A percentile compares a stretch with the other conserved stretches of the same genome.
Evolutionary conservation across 2,797 vertebrate species (phyloP).

Genomic region (Synanceia verrucosa): DNA sequence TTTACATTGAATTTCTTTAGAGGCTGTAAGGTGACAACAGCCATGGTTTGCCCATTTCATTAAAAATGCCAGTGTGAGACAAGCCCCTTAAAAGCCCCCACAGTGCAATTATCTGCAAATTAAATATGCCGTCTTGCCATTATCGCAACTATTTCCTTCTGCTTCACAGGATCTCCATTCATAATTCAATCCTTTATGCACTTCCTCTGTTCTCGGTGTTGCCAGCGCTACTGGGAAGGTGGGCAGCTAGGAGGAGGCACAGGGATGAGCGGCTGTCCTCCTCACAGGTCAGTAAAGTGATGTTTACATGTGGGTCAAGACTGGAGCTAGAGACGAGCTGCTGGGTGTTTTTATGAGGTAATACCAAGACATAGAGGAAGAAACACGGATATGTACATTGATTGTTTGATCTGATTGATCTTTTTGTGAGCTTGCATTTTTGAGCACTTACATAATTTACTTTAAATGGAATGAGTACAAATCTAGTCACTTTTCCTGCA

Average conservation of each 20-base stretch:
- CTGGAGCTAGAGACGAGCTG: conserved; percentile 10
- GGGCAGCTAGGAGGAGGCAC: background rate
- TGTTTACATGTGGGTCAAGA: conserved; percentile 43
- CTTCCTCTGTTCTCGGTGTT: conserved; percentile 56
- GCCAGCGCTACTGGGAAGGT: conserved; percentile 38
- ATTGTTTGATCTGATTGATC: background rate
- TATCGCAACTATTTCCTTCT: conserved; percentile 68
- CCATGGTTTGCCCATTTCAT: conserved; percentile 53
- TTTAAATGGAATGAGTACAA: no score
- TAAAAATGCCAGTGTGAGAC: conserved; percentile 52
- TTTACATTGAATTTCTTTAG: background rate
- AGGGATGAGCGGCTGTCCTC: background rate
- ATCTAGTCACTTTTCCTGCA: background rate
- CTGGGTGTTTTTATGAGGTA: background rate
- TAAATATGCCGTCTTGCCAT: conserved; percentile 69
- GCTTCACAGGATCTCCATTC: conserved; percentile 65
- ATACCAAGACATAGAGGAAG: background rate
- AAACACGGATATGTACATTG: background rate
- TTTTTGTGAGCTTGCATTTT: background rate
- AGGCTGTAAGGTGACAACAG: conserved; percentile 37
- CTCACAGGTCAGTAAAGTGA: conserved; percentile 37
- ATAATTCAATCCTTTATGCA: conserved; percentile 78
- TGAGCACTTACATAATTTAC: background rate
- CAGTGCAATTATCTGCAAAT: conserved; percentile 74
- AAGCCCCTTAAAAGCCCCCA: conserved; percentile 55